These are phyloP conservation scores for Antigone vipio DNA, from an alignment of 2,113 vertebrate species.

Conservation along the genomic window DNA sequence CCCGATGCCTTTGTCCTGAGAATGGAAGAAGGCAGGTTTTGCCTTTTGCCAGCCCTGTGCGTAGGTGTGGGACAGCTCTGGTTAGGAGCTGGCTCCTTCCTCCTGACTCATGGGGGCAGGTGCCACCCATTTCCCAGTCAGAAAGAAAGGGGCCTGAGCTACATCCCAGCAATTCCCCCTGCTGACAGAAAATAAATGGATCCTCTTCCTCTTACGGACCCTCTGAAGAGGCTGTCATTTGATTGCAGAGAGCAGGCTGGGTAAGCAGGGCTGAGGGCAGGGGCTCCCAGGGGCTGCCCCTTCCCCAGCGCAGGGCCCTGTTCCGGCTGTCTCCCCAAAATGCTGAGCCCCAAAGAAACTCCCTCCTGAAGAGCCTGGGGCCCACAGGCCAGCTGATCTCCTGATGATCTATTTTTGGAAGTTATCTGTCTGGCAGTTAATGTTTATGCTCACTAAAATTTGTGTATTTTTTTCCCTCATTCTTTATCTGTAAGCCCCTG, in stretches of 20 bases:
- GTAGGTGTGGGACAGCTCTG: background rate
- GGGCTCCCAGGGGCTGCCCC: background rate
- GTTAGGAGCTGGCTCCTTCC: background rate
- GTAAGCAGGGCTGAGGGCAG: background rate
- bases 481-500: background rate
- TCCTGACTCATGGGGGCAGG: background rate
- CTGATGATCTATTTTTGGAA: background rate
- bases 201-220: background rate
- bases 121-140: background rate
- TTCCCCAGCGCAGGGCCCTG: background rate
- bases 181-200: background rate
- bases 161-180: background rate
- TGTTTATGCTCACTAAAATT: background rate
- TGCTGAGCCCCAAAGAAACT: background rate
- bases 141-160: background rate
- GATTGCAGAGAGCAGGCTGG: rapidly evolving
- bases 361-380: background rate
- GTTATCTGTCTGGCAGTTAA: background rate
- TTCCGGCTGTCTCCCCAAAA: background rate
- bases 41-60: background rate
- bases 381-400: background rate
- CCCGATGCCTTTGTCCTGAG: background rate
- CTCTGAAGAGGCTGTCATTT: rapidly evolving
- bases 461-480: background rate
- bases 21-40: background rate